Evolutionary conservation across 1,140 invertebrate species (phyloP), one percentile per base, ranked within the genome.

Genomic region (Andrena cerasifolii): DNA sequence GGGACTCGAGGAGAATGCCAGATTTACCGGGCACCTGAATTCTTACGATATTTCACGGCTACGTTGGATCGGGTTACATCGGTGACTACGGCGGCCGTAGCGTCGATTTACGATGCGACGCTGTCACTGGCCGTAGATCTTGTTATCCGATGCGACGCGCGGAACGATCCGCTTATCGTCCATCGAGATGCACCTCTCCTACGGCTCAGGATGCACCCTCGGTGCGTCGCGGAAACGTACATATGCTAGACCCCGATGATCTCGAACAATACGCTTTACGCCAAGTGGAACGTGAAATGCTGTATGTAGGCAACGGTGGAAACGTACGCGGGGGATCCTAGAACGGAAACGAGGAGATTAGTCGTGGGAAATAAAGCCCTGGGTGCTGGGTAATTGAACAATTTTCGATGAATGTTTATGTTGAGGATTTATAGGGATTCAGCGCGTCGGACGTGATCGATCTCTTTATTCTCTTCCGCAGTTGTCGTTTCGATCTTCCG

Each of bases 51-150:
- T 76, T 76, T 76, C 63, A 59, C 80, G 36, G 56, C 71, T 54
- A 53, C 47, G 33, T 59, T 74, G 70, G 78, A 83, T 83, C 82
- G 67, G 65, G 40, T 83, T 83, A 83, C 82, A 51, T 51, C 31
- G 33, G 12, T 40, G 67, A 47, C 16, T 43, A 43, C 61, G 70
- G n/a, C 18, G 49, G 43, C 47, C 58, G 63, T 65, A 3, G 26
- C 8, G 51, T 31, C 49, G 43, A 59, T 53, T 51, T 26, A 59
- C 10, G 10, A 12, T 56, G 21, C 51, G 26, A 18, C 43, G 8
- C 47, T 83, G 80, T 79, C 80, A 74, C 7, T n/a, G 33, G 68
- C 7, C 36, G 18, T 8, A 21, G 7, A n/a, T 21, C 21, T 28
- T 18, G 0, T 71, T 71, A 49, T 43, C 14, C n/a, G 53, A 66